A percentile compares a stretch with the other conserved stretches of the same genome.
These are phyloP conservation scores for Mastacembelus armatus DNA, from an alignment of 2,797 vertebrate species.

Conservation along the genomic window DNA sequence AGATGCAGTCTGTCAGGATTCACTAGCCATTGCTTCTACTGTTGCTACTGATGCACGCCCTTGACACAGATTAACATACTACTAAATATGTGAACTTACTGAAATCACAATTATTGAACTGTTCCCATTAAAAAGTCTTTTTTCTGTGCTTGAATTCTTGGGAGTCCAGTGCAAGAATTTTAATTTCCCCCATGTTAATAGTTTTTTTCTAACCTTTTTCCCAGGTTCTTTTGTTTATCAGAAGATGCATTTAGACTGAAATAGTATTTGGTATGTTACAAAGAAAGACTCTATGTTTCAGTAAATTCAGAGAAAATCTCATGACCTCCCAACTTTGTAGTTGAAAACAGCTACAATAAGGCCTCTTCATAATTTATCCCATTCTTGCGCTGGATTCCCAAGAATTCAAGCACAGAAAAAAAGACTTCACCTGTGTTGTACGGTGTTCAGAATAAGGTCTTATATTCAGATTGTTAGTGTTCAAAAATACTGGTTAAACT, in stretches of 20 bases:
- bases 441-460: too few relatives aligned
- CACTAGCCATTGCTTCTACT: too few relatives aligned
- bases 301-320: not conserved
- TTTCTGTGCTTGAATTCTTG: too few relatives aligned
- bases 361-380: not conserved
- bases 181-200: not conserved
- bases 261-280: not conserved
- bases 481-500: slow-evolving; percentile 2
- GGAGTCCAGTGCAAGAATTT: too few relatives aligned
- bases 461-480: too few relatives aligned
- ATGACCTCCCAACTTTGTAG: not conserved
- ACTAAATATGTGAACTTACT: not conserved
- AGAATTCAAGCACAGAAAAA: slow-evolving; percentile 1
- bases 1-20: not conserved
- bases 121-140: too few relatives aligned
- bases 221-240: not conserved
- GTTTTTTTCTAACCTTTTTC: not conserved
- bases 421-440: not conserved
- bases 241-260: not conserved
- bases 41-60: not conserved
- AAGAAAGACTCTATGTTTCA: too few relatives aligned
- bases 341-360: not conserved
- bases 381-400: slow-evolving; percentile 16
- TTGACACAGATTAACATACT: slow-evolving; percentile 4
- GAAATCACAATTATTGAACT: slow-evolving; percentile 4